Evolutionary conservation across 2,113 vertebrate species (phyloP).

Genomic region (Menidia beryllina): DNA sequence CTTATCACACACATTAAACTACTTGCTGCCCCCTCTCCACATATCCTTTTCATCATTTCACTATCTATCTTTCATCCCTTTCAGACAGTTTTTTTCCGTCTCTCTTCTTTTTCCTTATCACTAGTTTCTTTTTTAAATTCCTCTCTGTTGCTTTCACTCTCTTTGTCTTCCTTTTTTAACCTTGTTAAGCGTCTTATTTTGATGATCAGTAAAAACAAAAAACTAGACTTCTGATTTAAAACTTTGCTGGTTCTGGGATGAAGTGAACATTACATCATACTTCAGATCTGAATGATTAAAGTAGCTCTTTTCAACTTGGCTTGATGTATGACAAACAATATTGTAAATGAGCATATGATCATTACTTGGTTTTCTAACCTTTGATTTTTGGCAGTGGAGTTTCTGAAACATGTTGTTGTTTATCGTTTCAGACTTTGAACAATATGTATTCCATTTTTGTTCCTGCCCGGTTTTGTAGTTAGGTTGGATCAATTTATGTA

Average conservation of each 20-base stretch:
- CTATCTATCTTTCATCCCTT: slow-evolving; percentile 32
- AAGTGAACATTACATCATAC: too few species aligned
- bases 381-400: not conserved
- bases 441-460: not conserved
- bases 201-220: too few species aligned
- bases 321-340: too few species aligned
- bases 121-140: not conserved
- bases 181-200: not conserved
- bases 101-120: slow-evolving; percentile 7
- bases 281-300: too few species aligned
- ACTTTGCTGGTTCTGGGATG: too few species aligned
- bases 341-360: too few species aligned
- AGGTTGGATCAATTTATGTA: not conserved
- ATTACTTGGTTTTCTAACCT: too few species aligned
- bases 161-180: not conserved
- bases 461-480: not conserved
- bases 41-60: slow-evolving; percentile 34
- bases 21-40: slow-evolving; percentile 17
- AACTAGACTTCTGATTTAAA: too few species aligned
- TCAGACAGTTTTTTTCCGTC: slow-evolving; percentile 28
- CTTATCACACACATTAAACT: slow-evolving; percentile 49
- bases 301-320: too few species aligned
- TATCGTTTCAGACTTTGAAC: not conserved
- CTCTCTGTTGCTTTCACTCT: slow-evolving; percentile 5
- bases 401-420: too few species aligned